Base-by-base conservation (phyloP, 2,888 invertebrate species). In the Lasius platythorax region DNA sequence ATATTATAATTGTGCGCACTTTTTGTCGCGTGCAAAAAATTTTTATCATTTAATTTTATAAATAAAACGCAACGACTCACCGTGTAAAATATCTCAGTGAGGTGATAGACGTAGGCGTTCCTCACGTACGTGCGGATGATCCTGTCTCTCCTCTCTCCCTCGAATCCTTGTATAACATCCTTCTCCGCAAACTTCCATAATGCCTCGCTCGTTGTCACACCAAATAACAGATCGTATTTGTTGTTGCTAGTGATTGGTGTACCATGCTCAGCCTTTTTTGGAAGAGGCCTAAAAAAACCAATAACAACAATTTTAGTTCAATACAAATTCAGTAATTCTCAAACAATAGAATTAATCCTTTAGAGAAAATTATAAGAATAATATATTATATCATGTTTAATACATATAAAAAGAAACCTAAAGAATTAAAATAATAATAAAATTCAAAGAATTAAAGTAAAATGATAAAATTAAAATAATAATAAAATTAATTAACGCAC, bases 11-110 rank as follows among this genome's bases (percentile, higher is more conserved):
- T 58, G 18, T 40, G 1, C 11, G 28, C 33, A 56, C 12, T 37
- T 12, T 11, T 33, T 33, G 23, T 70, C 2, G 4, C 11, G 11
- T 43, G 3, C n/a, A 0, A 53, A n/a, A n/a, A 30, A n/a, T 30
- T 74, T 8, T 2, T 28, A 30, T 43, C 28, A 28, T 5, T 40
- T 1, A 5, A 33, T 53, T 40, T 6, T 2, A 64, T 63, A 33
- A 43, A 43, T 4, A 6, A 23, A 5, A 8, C 8, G 37, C 23
- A 63, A 43, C 63, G 58, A 92, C 92, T 90, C 90, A 99, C 98
- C 89, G 99, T 98, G 95, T 98, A 98, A 96, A 99, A 99, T 93
- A 99, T 99, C 95, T 99, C 99, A 94, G 98, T 98, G 91, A 99
- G 96, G 95, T 99, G 99, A 95, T 98, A 99, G 87, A 98, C 98